Conservation (phyloP, 2,888 invertebrate species). For the Helicoverpa assulta region DNA sequence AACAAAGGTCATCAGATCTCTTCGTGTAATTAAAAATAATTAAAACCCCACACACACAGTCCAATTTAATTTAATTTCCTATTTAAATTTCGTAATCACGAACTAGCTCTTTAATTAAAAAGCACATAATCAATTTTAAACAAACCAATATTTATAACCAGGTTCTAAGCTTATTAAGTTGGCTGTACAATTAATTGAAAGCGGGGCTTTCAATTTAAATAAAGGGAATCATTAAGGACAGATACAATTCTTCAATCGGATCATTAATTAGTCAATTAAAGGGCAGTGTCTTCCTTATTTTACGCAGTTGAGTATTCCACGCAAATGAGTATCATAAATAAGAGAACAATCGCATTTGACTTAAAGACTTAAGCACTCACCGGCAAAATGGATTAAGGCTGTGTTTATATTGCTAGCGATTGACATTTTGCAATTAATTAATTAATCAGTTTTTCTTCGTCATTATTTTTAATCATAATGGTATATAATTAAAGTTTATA, state of each 20-base stretch:
- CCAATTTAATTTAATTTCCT: slow-evolving; percentile 57
- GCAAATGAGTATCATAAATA: slow-evolving; percentile 74
- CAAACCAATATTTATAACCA: slow-evolving; percentile 60
- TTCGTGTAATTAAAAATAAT: slow-evolving; percentile 54
- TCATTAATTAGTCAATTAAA: slow-evolving; percentile 82
- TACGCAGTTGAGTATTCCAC: slow-evolving; percentile 69
- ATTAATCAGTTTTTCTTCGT: neutral
- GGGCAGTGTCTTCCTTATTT: slow-evolving; percentile 73
- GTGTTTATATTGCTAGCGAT: slow-evolving; percentile 20
- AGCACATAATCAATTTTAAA: slow-evolving; percentile 56
- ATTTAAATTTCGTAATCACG: slow-evolving; percentile 58
- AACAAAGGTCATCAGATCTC: slow-evolving; percentile 51
- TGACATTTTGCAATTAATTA: slow-evolving; percentile 12
- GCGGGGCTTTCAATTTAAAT: slow-evolving; percentile 67
- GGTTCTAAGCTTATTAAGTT: slow-evolving; percentile 58
- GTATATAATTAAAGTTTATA: no score
- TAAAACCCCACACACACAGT: slow-evolving; percentile 46
- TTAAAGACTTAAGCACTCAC: slow-evolving; percentile 55
- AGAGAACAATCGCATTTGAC: slow-evolving; percentile 74
- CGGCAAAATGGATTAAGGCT: slow-evolving; percentile 50
- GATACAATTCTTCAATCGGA: slow-evolving; percentile 70
- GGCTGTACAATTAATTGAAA: slow-evolving; percentile 64
- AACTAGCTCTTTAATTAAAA: slow-evolving; percentile 54
- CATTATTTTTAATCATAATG: neutral
- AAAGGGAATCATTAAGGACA: slow-evolving; percentile 73